phyloP scores from a whole-genome alignment of 2,888 invertebrate genomes.

The Germaria angustata region DNA sequence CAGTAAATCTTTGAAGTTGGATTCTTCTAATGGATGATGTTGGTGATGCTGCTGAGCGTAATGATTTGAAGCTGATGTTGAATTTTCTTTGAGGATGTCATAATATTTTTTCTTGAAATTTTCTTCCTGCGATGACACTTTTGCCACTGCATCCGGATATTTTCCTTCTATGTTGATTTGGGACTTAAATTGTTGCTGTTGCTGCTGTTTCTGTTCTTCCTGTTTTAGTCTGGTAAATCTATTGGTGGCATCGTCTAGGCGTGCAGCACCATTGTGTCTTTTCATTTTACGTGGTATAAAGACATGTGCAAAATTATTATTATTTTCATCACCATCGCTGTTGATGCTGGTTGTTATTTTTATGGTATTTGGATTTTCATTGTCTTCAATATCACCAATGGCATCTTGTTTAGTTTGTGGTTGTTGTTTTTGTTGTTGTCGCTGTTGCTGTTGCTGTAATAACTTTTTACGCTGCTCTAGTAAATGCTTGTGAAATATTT shows the following conservation, averaged over 20 bases:
- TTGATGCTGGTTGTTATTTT: slow-evolving; percentile 37
- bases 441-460: slow-evolving; percentile 57
- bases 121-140: slow-evolving; percentile 56
- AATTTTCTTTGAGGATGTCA: slow-evolving; percentile 59
- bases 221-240: slow-evolving; percentile 47
- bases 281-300: slow-evolving; percentile 63
- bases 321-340: not conserved
- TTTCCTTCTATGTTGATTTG: slow-evolving; percentile 45
- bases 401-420: slow-evolving; percentile 67
- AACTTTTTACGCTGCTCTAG: slow-evolving; percentile 27
- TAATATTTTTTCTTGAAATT: slow-evolving; percentile 61
- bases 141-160: slow-evolving; percentile 37
- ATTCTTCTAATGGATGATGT: not conserved
- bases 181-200: slow-evolving; percentile 42
- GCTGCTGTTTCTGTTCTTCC: slow-evolving; percentile 46
- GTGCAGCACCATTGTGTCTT: slow-evolving; percentile 58
- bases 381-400: slow-evolving; percentile 70
- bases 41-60: slow-evolving; percentile 26
- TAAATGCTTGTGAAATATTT: slow-evolving; percentile 57
- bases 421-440: slow-evolving; percentile 59
- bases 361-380: slow-evolving; percentile 39
- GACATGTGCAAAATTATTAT: slow-evolving; percentile 37
- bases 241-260: slow-evolving; percentile 52
- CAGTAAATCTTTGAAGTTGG: slow-evolving; percentile 25
- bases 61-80: slow-evolving; percentile 27